Evolutionary conservation across 2,888 invertebrate species (phyloP), one percentile per base, ranked within the genome.

Genomic region (Cryptocephalus moraei): DNA sequence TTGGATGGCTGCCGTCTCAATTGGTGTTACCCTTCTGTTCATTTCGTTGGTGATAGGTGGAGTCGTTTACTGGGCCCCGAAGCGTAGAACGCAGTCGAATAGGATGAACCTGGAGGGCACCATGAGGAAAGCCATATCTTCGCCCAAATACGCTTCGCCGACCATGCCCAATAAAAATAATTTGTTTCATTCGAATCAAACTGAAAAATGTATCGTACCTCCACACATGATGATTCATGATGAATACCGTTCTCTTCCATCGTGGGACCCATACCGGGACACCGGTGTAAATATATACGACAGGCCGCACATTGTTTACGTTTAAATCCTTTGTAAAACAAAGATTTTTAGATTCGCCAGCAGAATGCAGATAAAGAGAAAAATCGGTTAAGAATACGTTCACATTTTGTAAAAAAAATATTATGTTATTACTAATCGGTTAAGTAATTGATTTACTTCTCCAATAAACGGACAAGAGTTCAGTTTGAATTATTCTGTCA

Each of bases 1-100:
- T 33, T 80, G 79, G 80, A 73, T 80, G 54, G 75, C 78, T 54
- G 75, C 77, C 44, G 73, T 78, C 59, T 69, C 77, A 52, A 76
- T 76, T 59, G 75, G 75, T 63, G 66, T 62, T 43, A 63, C 64
- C 31, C 54, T 59, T 44, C 46, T 61, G 45, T 63, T 69, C 47
- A 58, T 69, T 39, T 53, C 68, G 39, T 51, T 58, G 39, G 61
- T 63, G 32, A 61, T 66, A 38, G 59, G 61, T 8, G 64, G 62
- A 41, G 57, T 69, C 36, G 54, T 69, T 32, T 67, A 67, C 50
- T 68, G 65, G 58, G 62, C 65, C 32, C 68, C 67, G 14, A 53
- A 61, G 49, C 60, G 58, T 49, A 56, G 53, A 49, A 56, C 59
- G 14, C 58, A 58, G 43, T 54, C 56, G 32, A 61, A 55, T 50